These are phyloP conservation scores for Prunella strophiata DNA, from an alignment of 2,797 vertebrate genomes.

Conservation along the genomic window DNA sequence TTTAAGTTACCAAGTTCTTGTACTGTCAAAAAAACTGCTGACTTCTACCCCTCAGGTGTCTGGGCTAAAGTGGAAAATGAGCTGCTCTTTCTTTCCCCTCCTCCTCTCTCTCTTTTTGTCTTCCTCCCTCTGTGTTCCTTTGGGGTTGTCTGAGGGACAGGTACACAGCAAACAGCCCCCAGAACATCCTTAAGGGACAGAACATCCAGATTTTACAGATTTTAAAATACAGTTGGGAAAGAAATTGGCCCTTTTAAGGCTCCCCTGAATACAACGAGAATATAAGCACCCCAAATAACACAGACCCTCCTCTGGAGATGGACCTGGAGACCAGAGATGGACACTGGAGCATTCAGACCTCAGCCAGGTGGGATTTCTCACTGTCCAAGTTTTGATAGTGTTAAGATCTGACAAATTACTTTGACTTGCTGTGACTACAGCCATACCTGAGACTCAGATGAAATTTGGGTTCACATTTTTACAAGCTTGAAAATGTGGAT, in stretches of 20 bases:
- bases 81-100: not conserved
- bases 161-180: not conserved
- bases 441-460: not conserved
- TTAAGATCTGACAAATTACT: not conserved
- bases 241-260: not conserved
- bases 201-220: not conserved
- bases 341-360: not conserved
- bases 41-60: constrained; percentile 23
- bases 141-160: not conserved
- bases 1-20: constrained; percentile 45
- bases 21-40: constrained; percentile 1
- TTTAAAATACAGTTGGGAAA: not conserved
- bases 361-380: not conserved
- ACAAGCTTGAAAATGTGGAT: not conserved
- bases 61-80: constrained; percentile 35
- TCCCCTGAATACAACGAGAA: not conserved
- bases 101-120: not conserved
- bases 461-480: not conserved
- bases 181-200: not conserved
- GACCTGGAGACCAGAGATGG: not conserved
- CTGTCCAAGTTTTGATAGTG: not conserved
- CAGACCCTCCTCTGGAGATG: not conserved
- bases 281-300: not conserved
- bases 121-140: not conserved
- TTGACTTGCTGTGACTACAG: not conserved